Evolutionary conservation across 2,797 vertebrate genomes (phyloP).

Genomic region (Ctenopoma multispine): DNA sequence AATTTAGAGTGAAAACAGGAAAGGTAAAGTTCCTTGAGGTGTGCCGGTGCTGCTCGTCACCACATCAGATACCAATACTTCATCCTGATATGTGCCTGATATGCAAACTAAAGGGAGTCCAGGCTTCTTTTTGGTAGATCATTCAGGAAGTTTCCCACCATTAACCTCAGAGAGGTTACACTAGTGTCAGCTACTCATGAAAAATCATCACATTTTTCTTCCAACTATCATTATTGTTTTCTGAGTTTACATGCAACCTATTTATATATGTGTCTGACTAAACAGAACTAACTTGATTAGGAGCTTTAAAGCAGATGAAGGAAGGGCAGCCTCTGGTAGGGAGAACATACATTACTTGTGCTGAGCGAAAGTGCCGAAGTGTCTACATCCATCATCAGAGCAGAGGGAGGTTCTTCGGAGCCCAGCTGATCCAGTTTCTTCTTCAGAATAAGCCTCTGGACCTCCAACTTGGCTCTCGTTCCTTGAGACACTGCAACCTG

Average conservation of each 20-base stretch:
- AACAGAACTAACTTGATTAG: neutral
- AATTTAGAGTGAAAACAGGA: no score
- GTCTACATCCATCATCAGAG: conserved; percentile 84
- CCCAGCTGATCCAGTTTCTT: conserved; percentile 87
- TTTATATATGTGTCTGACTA: conserved; percentile 3
- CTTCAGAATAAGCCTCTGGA: conserved; percentile 87
- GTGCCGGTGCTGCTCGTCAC: no score
- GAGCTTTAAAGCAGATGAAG: neutral
- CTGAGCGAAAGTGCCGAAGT: conserved; percentile 78
- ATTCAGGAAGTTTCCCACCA: no score
- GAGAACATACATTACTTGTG: conserved; percentile 82
- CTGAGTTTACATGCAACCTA: neutral
- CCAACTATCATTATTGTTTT: neutral
- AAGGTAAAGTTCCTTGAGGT: no score
- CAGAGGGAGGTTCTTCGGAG: conserved; percentile 78
- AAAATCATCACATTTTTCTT: neutral
- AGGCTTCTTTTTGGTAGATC: no score
- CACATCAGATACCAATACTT: no score
- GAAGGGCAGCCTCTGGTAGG: neutral
- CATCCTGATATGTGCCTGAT: no score
- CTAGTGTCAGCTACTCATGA: no score
- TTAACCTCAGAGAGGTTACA: no score
- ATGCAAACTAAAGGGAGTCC: no score
- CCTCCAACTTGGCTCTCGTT: conserved; percentile 87
- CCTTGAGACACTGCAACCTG: conserved; percentile 88